A percentile compares a stretch with the other conserved stretches of the same genome.
Conservation (phyloP, 2,888 invertebrate species). For the Beris morrisii region DNA sequence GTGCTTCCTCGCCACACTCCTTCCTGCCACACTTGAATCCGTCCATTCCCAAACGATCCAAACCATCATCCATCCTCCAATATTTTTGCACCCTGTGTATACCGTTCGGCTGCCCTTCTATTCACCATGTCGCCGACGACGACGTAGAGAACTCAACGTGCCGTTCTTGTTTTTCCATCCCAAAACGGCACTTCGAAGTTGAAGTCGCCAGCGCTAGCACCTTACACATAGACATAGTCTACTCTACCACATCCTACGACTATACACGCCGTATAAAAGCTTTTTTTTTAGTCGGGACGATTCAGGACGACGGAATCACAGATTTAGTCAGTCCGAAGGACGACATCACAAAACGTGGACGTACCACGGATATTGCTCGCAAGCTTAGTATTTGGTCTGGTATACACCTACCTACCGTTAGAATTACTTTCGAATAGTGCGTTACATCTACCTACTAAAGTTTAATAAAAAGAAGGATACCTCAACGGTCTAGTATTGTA, state of each 20-base stretch:
- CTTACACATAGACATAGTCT: conserved; percentile 39
- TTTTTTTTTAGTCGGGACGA: conserved; percentile 15
- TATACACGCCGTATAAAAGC: conserved; percentile 8
- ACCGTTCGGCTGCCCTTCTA: conserved; percentile 23
- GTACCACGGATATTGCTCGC: conserved; percentile 21
- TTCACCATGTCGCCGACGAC: conserved; percentile 33
- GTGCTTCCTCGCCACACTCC: conserved; percentile 45
- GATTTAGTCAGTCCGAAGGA: conserved; percentile 42
- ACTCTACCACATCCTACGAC: conserved; percentile 45
- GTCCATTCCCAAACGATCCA: conserved; percentile 39
- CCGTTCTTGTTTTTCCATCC: conserved; percentile 49
- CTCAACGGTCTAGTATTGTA: no score
- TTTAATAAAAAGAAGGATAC: no score
- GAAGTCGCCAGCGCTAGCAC: conserved; percentile 43
- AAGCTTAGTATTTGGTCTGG: no score
- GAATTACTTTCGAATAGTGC: no score
- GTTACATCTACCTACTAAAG: no score
- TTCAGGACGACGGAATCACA: conserved; percentile 3
- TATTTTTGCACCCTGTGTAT: no score
- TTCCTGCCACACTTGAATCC: conserved; percentile 41
- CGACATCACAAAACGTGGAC: conserved; percentile 42
- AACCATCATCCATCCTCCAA: no score
- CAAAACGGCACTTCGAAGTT: conserved; percentile 38
- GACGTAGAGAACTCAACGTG: conserved; percentile 46
- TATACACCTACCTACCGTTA: no score